phyloP scores from a whole-genome alignment of 2,888 invertebrate genomes.

The Leptinotarsa tumamoca region DNA sequence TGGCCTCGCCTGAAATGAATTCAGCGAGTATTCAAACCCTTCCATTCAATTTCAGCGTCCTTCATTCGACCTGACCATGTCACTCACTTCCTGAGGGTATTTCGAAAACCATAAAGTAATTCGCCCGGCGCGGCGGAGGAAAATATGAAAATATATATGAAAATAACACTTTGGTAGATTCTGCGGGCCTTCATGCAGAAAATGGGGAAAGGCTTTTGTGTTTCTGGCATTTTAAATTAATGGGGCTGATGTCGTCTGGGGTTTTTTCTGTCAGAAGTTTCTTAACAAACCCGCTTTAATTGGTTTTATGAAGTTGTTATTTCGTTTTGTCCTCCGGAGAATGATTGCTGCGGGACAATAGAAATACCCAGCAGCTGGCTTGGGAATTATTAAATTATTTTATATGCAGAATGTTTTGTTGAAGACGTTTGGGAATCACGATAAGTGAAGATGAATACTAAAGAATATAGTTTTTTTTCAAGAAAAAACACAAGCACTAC shows the following conservation, averaged over 20 bases:
- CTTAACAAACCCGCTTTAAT: neutral
- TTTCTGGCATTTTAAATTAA: slow-evolving; percentile 10
- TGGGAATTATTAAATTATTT: neutral
- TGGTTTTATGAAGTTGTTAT: neutral
- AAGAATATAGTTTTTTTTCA: too few relatives aligned
- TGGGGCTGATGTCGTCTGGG: neutral
- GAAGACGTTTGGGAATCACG: too few relatives aligned
- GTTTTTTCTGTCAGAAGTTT: neutral
- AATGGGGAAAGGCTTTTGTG: slow-evolving; percentile 8
- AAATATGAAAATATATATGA: neutral
- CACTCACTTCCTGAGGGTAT: slow-evolving; percentile 11
- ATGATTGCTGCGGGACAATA: neutral
- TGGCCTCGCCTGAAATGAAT: slow-evolving; percentile 27
- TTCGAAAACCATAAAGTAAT: neutral
- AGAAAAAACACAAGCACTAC: too few relatives aligned
- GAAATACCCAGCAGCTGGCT: neutral
- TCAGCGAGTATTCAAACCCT: slow-evolving; percentile 19
- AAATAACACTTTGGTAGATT: slow-evolving; percentile 9
- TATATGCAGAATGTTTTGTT: neutral
- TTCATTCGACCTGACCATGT: slow-evolving; percentile 23
- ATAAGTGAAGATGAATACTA: too few relatives aligned
- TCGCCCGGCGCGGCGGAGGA: neutral
- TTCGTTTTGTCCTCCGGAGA: slow-evolving; percentile 2
- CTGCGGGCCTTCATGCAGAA: neutral
- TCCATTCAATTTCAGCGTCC: slow-evolving; percentile 27